Conservation (phyloP, 2,797 vertebrate genomes). For the Tachyglossus aculeatus region DNA sequence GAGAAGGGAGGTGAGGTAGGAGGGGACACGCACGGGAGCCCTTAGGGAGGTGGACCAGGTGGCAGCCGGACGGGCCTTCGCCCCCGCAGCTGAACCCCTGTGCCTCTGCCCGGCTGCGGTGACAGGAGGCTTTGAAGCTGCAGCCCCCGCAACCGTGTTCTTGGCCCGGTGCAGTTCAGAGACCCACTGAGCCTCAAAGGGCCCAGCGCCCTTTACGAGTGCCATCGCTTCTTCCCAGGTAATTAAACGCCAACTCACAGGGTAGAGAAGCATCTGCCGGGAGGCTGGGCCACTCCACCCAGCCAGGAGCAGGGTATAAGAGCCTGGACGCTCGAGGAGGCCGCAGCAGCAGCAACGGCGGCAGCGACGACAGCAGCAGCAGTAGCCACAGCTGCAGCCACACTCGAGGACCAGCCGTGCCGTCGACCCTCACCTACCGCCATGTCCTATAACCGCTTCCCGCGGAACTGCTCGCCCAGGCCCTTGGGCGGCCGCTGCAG, state of each 20-base stretch:
- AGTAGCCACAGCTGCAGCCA: neutral
- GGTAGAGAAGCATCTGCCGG: constrained; percentile 14
- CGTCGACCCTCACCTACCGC: neutral
- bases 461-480: constrained; percentile 34
- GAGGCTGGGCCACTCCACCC: constrained; percentile 16
- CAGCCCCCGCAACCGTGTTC: no score
- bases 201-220: constrained; percentile 59
- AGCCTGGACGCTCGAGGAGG: neutral
- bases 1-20: no score
- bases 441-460: constrained; percentile 56
- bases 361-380: constrained; percentile 2
- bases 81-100: no score
- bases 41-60: no score
- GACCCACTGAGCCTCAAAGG: no score
- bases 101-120: no score
- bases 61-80: no score
- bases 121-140: no score
- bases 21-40: no score
- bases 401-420: no score
- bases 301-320: constrained; percentile 37
- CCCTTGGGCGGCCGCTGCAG: neutral
- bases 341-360: neutral
- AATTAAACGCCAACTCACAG: constrained; percentile 32
- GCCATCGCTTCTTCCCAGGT: constrained; percentile 36
- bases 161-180: no score